These are phyloP conservation scores for Acropora tenuis DNA, from an alignment of 64 coral and sea anemone species.

Conservation along the genomic window DNA sequence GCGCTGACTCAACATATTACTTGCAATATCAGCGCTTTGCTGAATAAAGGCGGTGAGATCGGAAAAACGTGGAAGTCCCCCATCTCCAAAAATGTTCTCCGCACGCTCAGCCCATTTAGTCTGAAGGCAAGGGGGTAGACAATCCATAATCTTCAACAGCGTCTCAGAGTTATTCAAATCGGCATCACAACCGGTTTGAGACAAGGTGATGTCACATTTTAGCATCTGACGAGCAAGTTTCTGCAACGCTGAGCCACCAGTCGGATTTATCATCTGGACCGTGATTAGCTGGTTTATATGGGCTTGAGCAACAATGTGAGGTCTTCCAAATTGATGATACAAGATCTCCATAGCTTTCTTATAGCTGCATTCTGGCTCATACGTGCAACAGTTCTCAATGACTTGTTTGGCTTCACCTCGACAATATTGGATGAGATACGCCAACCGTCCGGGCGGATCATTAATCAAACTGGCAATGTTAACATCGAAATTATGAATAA, in stretches of 20 bases:
- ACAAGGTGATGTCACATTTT: neutral
- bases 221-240: neutral
- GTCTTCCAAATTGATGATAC: constrained; percentile 12
- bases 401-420: constrained; percentile 9
- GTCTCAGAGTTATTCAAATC: neutral
- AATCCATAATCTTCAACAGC: neutral
- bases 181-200: neutral
- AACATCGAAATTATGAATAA: constrained; percentile 31
- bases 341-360: constrained; percentile 11
- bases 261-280: neutral
- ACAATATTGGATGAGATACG: constrained; percentile 37
- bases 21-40: no score
- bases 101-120: neutral
- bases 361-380: neutral
- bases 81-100: no score
- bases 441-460: neutral
- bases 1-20: no score
- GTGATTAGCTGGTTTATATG: neutral
- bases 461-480: neutral
- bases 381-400: constrained; percentile 24
- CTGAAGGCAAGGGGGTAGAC: neutral
- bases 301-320: constrained; percentile 8
- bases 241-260: neutral
- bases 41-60: no score
- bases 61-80: no score